Evolutionary conservation across 2,888 invertebrate genomes (phyloP), one percentile per base, ranked within the genome.

Genomic region (Oligia latruncula): DNA sequence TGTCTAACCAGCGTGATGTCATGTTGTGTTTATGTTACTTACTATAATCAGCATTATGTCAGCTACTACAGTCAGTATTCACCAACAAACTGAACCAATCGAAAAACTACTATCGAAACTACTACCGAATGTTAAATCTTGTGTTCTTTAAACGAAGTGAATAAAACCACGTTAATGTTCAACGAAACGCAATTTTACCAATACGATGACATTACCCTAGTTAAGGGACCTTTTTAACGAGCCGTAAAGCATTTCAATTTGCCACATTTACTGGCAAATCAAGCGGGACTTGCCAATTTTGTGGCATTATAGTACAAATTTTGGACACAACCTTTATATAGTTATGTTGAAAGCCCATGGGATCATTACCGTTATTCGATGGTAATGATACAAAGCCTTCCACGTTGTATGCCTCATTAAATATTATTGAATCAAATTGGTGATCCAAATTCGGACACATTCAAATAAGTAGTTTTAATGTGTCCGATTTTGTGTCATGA

Each of bases 161-260:
- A 66, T 29, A 64, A 40, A 74, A 13, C 15, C 9, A 78, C 20
- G 20, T 40, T 2, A 40, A 23, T 65, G 40, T 40, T 40, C 23
- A 11, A 65, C 20, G 29, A 49, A 74, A 71, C 64, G 13, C 74
- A 77, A 79, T 81, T 83, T 71, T 9, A 68, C 62, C 70, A 74
- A 78, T 78, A 80, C 58, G 29, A 80, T 66, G 55, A 29, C 71
- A 81, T 81, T 82, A 80, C 71, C 88, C 79, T 84, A 90, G 89
- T 90, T 88, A 87, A 86, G 88, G 88, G 92, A 92, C 93, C 91
- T 92, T 90, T 90, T 92, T 89, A 95, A 95, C 92, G 95, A 94
- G 92, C 91, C 95, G 92, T 94, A 92, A 93, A 95, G 90, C 90
- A 92, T 93, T 93, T 95, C 95, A 95, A 95, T 95, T 95, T 94